phyloP scores from a whole-genome alignment of 2,113 vertebrate species.

The Mirza zaza region DNA sequence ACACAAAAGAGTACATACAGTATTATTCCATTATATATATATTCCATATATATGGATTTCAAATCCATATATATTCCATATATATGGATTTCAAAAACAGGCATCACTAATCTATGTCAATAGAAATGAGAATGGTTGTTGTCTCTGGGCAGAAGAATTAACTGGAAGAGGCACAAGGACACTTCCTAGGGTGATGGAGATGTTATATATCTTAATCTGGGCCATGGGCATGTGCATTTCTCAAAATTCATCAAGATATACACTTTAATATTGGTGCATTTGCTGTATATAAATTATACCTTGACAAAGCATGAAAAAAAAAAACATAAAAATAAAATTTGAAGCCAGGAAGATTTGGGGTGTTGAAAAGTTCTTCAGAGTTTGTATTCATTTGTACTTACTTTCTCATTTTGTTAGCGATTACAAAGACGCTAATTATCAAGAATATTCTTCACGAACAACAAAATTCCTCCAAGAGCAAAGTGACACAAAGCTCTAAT shows the following conservation, averaged over 20 bases:
- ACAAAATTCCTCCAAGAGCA: slow-evolving; percentile 62
- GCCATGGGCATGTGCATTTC: neutral
- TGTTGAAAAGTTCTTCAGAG: neutral
- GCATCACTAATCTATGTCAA: neutral
- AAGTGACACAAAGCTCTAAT: slow-evolving; percentile 51
- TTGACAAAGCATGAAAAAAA: neutral
- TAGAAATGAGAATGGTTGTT: neutral
- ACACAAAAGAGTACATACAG: neutral
- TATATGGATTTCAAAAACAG: neutral
- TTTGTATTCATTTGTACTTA: slow-evolving; percentile 10
- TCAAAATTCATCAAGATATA: slow-evolving; percentile 11
- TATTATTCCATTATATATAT: neutral
- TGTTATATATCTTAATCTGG: neutral
- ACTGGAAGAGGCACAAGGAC: neutral
- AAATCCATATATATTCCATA: neutral
- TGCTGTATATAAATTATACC: neutral
- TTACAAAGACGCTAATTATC: slow-evolving; percentile 49
- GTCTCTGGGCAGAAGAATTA: neutral
- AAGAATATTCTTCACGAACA: slow-evolving; percentile 60
- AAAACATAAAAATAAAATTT: neutral
- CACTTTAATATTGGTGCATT: neutral
- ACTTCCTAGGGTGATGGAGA: neutral
- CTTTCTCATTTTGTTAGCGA: slow-evolving; percentile 56
- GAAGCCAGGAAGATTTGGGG: neutral
- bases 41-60: neutral